These are phyloP conservation scores for Pterostichus niger DNA, from an alignment of 2,888 invertebrate genomes.

Conservation along the genomic window DNA sequence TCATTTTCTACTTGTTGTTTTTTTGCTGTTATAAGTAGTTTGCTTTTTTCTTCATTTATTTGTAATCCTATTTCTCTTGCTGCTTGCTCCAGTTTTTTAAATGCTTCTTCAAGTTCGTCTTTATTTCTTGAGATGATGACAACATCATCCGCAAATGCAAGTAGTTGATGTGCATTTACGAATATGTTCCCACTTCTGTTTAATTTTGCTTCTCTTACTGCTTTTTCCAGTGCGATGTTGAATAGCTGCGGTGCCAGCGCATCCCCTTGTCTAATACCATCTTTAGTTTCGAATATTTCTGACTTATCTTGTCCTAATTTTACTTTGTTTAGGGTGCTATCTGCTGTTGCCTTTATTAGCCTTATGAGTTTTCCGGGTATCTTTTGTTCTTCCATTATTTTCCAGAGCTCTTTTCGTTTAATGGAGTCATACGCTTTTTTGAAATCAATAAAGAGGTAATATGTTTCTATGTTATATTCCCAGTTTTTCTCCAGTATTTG, in stretches of 20 bases:
- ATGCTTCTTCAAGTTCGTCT: slow-evolving; percentile 44
- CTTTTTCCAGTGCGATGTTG: slow-evolving; percentile 35
- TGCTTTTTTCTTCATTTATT: slow-evolving; percentile 18
- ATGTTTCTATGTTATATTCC: slow-evolving; percentile 41
- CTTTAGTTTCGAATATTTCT: slow-evolving; percentile 41
- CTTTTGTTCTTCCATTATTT: slow-evolving; percentile 8
- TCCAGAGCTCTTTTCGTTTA: slow-evolving; percentile 29
- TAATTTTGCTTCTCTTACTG: slow-evolving; percentile 42
- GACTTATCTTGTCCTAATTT: slow-evolving; percentile 38
- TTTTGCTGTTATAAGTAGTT: slow-evolving; percentile 35
- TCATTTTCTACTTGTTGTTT: slow-evolving; percentile 29
- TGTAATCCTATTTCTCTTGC: slow-evolving; percentile 20
- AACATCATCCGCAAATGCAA: slow-evolving; percentile 50
- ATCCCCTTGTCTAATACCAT: slow-evolving; percentile 36
- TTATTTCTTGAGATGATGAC: slow-evolving; percentile 32
- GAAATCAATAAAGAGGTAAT: slow-evolving; percentile 31
- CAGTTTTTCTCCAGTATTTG: slow-evolving; percentile 38
- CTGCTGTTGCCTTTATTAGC: too few species aligned
- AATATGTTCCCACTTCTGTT: slow-evolving; percentile 16
- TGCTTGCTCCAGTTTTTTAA: slow-evolving; percentile 28
- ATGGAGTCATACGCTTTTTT: slow-evolving; percentile 46
- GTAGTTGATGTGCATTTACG: slow-evolving; percentile 8
- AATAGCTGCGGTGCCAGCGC: slow-evolving; percentile 37
- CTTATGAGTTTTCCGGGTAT: too few species aligned
- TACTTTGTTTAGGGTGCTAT: slow-evolving; percentile 20